phyloP scores from a whole-genome alignment of 2,888 invertebrate species.

The Aleiodes leptofemur region DNA sequence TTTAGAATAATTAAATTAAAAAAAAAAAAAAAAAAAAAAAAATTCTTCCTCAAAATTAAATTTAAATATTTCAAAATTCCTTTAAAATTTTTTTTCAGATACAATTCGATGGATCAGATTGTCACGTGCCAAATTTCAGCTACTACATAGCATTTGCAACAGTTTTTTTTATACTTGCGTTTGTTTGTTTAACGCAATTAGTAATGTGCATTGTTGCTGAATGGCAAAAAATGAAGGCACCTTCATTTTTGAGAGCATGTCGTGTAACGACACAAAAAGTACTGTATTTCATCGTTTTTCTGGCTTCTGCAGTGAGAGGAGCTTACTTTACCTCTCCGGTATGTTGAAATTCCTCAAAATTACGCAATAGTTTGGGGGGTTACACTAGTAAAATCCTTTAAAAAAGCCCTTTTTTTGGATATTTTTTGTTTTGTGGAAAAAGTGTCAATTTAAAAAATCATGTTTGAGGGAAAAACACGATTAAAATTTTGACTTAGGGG shows the following conservation, averaged over 20 bases:
- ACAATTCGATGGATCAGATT: conserved; percentile 87
- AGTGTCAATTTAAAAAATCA: no score
- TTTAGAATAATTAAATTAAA: no score
- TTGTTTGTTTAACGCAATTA: conserved; percentile 90
- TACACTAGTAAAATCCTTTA: no score
- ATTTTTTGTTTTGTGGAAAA: no score
- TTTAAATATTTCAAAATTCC: not conserved
- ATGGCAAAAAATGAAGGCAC: conserved; percentile 89
- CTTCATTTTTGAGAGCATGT: conserved; percentile 88
- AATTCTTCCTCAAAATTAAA: no score
- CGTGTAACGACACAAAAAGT: conserved; percentile 93
- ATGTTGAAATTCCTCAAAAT: conserved; percentile 72
- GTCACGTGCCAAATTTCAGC: conserved; percentile 88
- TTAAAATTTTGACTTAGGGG: no score
- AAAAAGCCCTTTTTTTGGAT: no score
- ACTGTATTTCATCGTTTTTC: conserved; percentile 90
- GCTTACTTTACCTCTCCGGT: conserved; percentile 94
- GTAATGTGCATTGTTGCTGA: conserved; percentile 89
- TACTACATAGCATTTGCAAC: conserved; percentile 81
- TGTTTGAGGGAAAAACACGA: no score
- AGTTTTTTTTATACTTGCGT: conserved; percentile 88
- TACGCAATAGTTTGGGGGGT: no score
- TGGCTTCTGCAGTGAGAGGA: conserved; percentile 89
- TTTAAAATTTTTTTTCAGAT: conserved; percentile 73
- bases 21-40: no score